Evolutionary conservation across 2,888 invertebrate genomes (phyloP).

Genomic region (Trilocha varians): DNA sequence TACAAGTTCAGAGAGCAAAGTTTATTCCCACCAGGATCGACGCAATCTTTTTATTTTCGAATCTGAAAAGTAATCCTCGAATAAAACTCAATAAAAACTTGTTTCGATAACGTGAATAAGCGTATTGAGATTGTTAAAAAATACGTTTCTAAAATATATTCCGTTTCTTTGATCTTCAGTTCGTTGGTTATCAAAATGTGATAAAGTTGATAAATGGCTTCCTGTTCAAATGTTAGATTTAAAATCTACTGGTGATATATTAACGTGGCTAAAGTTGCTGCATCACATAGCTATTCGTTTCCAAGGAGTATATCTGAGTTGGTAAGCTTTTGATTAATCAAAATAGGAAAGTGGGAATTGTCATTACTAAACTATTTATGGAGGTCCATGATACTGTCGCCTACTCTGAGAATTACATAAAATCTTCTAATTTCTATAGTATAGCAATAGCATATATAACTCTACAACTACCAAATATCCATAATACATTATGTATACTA

Average conservation of each 20-base stretch:
- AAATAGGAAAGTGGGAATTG: too few relatives aligned
- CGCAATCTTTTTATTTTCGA: conserved; percentile 36
- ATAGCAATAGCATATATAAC: too few relatives aligned
- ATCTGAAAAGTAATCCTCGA: conserved; percentile 16
- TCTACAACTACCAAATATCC: too few relatives aligned
- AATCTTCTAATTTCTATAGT: too few relatives aligned
- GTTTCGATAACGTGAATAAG: conserved; percentile 2
- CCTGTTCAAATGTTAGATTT: neutral
- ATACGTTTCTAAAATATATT: too few relatives aligned
- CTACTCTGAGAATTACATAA: too few relatives aligned
- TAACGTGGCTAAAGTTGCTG: neutral
- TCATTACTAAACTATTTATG: too few relatives aligned
- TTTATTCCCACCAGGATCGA: conserved; percentile 32
- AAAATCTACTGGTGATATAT: neutral
- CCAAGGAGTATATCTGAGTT: too few relatives aligned
- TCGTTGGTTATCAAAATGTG: neutral
- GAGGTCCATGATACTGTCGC: too few relatives aligned
- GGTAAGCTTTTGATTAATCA: too few relatives aligned
- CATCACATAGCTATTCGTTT: too few relatives aligned
- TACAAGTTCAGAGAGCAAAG: conserved; percentile 65
- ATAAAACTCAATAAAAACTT: conserved; percentile 15
- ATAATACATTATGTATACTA: too few relatives aligned
- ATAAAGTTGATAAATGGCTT: neutral
- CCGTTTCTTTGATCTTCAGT: neutral
- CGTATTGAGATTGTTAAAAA: neutral